Evolutionary conservation across 1,140 invertebrate genomes (phyloP), one percentile per base, ranked within the genome.

Genomic region (Ptiloglossa arizonensis): DNA sequence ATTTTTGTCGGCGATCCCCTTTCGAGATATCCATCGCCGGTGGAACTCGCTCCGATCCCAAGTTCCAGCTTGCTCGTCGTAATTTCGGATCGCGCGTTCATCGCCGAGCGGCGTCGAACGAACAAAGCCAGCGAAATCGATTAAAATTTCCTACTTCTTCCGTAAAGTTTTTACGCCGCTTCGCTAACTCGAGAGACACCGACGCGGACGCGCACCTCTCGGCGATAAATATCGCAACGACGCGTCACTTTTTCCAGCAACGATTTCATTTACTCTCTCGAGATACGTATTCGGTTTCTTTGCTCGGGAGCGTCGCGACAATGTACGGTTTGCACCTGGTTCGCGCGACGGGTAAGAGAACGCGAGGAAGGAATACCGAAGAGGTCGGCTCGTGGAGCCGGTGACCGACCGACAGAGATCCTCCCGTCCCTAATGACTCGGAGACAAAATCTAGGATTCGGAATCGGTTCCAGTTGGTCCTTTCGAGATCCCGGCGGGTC

Each of bases 401-500:
- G 38, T n/a, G 35, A 32, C 62, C 19, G 62, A 24, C 82, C 70
- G 76, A 75, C 77, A 85, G 74, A 83, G 80, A 87, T 88, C 87
- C 82, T 89, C 88, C 66, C 88, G 85, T 77, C 72, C 80, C 87
- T 90, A 90, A 90, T 89, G 88, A 90, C 83, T 86, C 38, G 4
- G 54, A 83, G 87, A 88, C 86, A 89, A 90, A 83, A 89, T 90
- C 88, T 88, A 29, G 57, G 38, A 82, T 79, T 46, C 69, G 59
- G 64, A 13, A 83, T 84, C 72, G 54, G 27, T 66, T 46, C 24
- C 41, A 48, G 15, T 44, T 62, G 13, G 56, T 66, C 41, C 41
- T 29, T 68, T 59, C n/a, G n/a, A n/a, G n/a, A n/a, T n/a, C 41
- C 41, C 41, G 41, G 8, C 41, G n/a, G n/a, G 57, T 71, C 56